Base-by-base conservation (phyloP, 2,888 invertebrate genomes). In the Dione vanillae region DNA sequence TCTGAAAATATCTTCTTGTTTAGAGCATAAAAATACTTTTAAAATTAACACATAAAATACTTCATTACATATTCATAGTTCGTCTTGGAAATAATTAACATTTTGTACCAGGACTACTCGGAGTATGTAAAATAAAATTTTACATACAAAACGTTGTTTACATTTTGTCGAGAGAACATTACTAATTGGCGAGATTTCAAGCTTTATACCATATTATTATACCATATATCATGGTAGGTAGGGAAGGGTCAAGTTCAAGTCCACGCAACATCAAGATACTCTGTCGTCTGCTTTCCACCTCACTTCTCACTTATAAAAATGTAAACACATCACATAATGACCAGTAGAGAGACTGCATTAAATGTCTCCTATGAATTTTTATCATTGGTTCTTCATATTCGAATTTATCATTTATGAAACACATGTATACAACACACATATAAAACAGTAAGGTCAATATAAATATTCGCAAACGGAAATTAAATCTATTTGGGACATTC, bases 1-100 rank as follows among this genome's bases (percentile, higher is more conserved):
- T 78, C 85, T 85, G 75, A 67, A 79, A 77, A 52, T 10, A 65
- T 43, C 3, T 65, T 54, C 14, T 37, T 64, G 37, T 64, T 64
- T 19, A 64, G 19, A 49, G 35, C 62, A 14, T 64, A n/a, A 64
- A 51, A 64, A 19, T 20, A 19, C 37, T 49, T 64, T 49, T 16
- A 47, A 64, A 64, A 51, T 51, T 51, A 51, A 40, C 49, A 64
- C 12, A 49, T 19, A 20, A 64, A 49, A 12, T 19, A 12, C 37
- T 40, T 14, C 19, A 6, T 47, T 49, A 1, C 16, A 40, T 37
- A 7, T n/a, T 64, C 37, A 16, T 40, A 49, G 14, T 37, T 19
- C 12, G 47, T 37, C 0, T 40, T 49, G 12, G 37, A 27, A 20
- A 16, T 12, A n/a, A n/a, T 27, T 27, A 10, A 61, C 8, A 45